Percentiles rank a stretch among this genome's conserved stretches.
Conservation (phyloP, 2,797 vertebrate genomes). For the Alauda arvensis region DNA sequence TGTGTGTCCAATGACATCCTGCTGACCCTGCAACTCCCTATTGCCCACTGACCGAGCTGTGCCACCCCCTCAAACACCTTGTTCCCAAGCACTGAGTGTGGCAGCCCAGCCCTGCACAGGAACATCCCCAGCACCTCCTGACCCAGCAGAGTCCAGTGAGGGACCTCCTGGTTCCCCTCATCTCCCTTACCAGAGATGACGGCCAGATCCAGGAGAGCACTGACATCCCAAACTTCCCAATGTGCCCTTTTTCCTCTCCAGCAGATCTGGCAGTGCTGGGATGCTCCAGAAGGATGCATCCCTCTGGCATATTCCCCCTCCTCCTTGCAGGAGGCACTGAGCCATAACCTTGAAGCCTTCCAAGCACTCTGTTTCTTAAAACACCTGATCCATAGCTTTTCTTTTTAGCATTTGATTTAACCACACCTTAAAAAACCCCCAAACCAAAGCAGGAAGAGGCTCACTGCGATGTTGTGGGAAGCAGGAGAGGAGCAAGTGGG, state of each 20-base stretch:
- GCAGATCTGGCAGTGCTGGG: not conserved
- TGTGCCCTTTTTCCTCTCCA: not conserved
- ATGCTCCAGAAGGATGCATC: not conserved
- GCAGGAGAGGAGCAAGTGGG: fast-evolving
- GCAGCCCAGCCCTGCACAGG: not conserved
- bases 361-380: not conserved
- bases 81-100: fast-evolving
- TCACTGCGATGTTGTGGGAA: not conserved
- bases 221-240: not conserved
- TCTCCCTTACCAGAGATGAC: not conserved
- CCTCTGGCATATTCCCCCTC: not conserved
- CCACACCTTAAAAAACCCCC: not conserved
- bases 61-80: fast-evolving
- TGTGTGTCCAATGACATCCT: not conserved
- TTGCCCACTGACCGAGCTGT: fast-evolving
- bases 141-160: fast-evolving
- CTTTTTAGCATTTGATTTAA: not conserved
- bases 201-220: not conserved
- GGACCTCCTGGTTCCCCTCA: fast-evolving
- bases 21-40: not conserved
- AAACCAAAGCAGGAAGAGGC: not conserved
- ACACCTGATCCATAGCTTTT: not conserved
- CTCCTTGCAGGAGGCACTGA: not conserved
- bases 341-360: not conserved
- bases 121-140: not conserved